A percentile compares a stretch with the other conserved stretches of the same genome.
These are phyloP conservation scores for Xenopus tropicalis DNA, from an alignment of 2,113 vertebrate genomes.

Conservation along the genomic window DNA sequence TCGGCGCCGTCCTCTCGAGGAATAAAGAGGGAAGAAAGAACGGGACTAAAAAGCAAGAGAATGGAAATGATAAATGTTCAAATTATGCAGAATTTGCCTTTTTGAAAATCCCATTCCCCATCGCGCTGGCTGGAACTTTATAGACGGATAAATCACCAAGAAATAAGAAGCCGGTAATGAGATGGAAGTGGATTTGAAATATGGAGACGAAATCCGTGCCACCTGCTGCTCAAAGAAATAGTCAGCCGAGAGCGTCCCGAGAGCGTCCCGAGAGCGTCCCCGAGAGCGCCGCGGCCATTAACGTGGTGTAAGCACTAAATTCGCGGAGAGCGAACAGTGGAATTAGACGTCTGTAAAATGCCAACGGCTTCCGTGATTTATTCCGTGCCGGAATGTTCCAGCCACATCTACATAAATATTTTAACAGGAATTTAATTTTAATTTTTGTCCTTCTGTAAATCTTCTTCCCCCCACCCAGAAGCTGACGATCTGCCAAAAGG, in stretches of 20 bases:
- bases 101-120: conserved; percentile 59
- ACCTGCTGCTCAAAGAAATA: conserved; percentile 65
- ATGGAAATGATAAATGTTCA: conserved; percentile 55
- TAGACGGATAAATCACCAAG: conserved; percentile 68
- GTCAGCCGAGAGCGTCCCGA: conserved; percentile 61
- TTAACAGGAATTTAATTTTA: conserved; percentile 70
- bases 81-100: conserved; percentile 68
- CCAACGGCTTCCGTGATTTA: conserved; percentile 63
- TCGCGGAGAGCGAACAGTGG: conserved; percentile 54
- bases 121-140: conserved; percentile 61
- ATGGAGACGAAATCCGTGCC: conserved; percentile 65
- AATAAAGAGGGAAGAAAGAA: conserved; percentile 44
- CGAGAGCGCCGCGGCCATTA: conserved; percentile 60
- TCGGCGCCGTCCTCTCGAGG: conserved; percentile 38
- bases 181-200: conserved; percentile 70
- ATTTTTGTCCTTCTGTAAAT: conserved; percentile 59
- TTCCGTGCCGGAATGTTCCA: conserved; percentile 58
- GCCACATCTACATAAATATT: conserved; percentile 70
- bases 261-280: conserved; percentile 46
- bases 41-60: conserved; percentile 20
- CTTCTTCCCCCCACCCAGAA: conserved; percentile 22
- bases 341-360: conserved; percentile 60
- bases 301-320: conserved; percentile 67
- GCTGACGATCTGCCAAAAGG: not conserved
- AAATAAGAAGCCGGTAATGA: conserved; percentile 72